Conservation (phyloP, 35 echinoderm and acorn worm genomes). For the Strongylocentrotus purpuratus region DNA sequence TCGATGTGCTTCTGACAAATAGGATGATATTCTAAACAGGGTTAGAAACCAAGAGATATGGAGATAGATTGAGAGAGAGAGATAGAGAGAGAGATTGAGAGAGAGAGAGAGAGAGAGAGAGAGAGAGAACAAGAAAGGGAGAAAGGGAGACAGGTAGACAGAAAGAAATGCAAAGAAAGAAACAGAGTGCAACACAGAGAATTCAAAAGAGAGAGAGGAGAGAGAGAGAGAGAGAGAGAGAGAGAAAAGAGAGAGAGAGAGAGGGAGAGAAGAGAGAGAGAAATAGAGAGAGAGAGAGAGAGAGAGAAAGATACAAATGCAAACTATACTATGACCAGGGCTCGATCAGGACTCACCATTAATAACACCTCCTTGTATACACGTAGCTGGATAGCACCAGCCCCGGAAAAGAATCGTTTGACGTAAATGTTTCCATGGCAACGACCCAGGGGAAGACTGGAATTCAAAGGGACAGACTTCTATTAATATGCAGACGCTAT, state of each 20-base stretch:
- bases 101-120: too few relatives aligned
- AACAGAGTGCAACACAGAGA: background rate
- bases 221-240: too few relatives aligned
- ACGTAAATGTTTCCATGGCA: conserved; percentile 59
- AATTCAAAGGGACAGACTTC: conserved; percentile 46
- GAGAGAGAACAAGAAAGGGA: too few relatives aligned
- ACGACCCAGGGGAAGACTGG: conserved; percentile 52
- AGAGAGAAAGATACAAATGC: too few relatives aligned
- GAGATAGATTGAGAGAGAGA: too few relatives aligned
- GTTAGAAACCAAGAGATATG: background rate
- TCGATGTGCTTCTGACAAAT: background rate
- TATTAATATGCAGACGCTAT: background rate
- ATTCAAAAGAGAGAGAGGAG: background rate
- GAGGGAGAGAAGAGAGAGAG: background rate
- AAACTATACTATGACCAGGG: background rate
- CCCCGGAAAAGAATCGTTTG: conserved; percentile 27
- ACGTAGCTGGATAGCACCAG: background rate
- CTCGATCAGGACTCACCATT: background rate
- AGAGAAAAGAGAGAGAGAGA: background rate
- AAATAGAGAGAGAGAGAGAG: too few relatives aligned
- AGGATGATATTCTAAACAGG: background rate
- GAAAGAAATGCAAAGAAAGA: background rate
- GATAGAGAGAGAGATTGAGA: too few relatives aligned
- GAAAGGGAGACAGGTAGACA: background rate
- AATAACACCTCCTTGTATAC: background rate